Evolutionary conservation across 1,140 invertebrate species (phyloP).

Genomic region (Thaumatotibia leucotreta): DNA sequence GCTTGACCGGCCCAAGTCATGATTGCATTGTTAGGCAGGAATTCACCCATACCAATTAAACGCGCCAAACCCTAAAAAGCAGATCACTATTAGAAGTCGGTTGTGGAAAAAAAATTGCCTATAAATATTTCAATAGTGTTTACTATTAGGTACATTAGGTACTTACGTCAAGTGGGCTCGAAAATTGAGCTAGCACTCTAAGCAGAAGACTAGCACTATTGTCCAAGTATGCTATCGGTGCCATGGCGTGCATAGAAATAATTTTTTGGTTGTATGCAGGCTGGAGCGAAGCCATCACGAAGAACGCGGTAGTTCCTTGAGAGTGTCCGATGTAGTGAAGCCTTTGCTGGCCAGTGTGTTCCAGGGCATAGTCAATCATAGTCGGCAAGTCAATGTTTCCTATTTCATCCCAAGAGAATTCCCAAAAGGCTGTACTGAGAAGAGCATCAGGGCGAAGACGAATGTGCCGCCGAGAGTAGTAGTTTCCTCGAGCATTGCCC

Average conservation of each 20-base stretch:
- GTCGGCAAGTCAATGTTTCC: conserved; percentile 86
- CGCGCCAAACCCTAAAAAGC: conserved; percentile 33
- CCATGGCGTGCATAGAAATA: conserved; percentile 80
- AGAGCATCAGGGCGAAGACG: conserved; percentile 74
- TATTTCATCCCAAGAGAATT: conserved; percentile 89
- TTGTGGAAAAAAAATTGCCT: no score
- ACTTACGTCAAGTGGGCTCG: conserved; percentile 58
- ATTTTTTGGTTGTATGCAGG: conserved; percentile 83
- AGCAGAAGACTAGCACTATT: conserved; percentile 77
- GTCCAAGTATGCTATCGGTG: conserved; percentile 81
- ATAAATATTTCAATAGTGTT: no score
- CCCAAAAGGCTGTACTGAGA: conserved; percentile 81
- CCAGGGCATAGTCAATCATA: conserved; percentile 84
- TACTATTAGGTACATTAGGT: no score
- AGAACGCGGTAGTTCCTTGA: conserved; percentile 83
- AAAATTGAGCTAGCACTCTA: conserved; percentile 50
- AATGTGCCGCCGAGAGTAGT: conserved; percentile 79
- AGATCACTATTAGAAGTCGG: conserved; percentile 61
- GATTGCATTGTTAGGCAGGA: no score
- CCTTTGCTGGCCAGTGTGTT: conserved; percentile 76
- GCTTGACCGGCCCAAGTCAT: conserved; percentile 69
- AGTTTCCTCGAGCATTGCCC: conserved; percentile 83
- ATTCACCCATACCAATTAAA: conserved; percentile 75
- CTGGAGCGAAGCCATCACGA: conserved; percentile 78
- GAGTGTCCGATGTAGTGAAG: conserved; percentile 85